Conservation (phyloP, 1,140 invertebrate species). For the Drosophila bipectinata region DNA sequence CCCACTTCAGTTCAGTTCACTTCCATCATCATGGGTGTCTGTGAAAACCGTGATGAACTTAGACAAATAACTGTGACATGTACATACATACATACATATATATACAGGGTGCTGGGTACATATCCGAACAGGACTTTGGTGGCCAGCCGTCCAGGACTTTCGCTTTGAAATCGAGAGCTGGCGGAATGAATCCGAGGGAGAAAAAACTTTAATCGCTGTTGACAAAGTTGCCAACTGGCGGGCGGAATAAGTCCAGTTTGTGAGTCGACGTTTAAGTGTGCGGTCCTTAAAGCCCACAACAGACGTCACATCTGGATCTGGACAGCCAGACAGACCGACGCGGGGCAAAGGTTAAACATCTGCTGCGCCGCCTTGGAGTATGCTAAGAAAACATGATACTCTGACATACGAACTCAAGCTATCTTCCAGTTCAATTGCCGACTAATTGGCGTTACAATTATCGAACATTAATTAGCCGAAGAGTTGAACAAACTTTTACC, state of each 20-base stretch:
- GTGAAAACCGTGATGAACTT: constrained; percentile 21
- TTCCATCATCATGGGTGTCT: constrained; percentile 19
- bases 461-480: constrained; percentile 26
- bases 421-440: constrained; percentile 1
- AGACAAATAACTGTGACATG: constrained; percentile 36
- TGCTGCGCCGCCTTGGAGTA: constrained; percentile 1
- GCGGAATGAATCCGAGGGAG: background rate
- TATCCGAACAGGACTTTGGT: too few species aligned
- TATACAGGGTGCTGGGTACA: constrained; percentile 1
- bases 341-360: constrained; percentile 52
- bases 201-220: constrained; percentile 29
- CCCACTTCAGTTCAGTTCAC: constrained; percentile 30
- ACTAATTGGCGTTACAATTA: constrained; percentile 47
- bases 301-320: constrained; percentile 15
- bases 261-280: constrained; percentile 45
- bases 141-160: constrained; percentile 16
- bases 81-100: background rate
- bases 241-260: constrained; percentile 24
- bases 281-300: constrained; percentile 13
- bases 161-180: constrained; percentile 37
- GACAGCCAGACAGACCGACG: background rate
- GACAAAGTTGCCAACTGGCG: constrained; percentile 38
- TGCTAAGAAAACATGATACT: constrained; percentile 9
- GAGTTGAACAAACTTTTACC: constrained; percentile 26
- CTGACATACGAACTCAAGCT: background rate